Evolutionary conservation across 2,797 vertebrate genomes (phyloP), one percentile per base, ranked within the genome.

Genomic region (Emys orbicularis): DNA sequence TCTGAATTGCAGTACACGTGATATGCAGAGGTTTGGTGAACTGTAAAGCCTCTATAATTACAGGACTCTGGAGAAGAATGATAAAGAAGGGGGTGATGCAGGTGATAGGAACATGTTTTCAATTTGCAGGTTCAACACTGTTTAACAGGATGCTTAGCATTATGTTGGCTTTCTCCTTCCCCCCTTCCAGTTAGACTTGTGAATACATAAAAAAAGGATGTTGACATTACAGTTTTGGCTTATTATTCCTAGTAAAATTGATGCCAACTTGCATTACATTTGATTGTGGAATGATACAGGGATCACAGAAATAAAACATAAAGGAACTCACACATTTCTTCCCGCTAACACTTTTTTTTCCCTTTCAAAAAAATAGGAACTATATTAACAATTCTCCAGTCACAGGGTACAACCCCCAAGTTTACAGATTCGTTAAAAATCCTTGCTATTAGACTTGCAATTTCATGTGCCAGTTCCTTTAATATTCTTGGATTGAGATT

Each of bases 211-310:
- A 44, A 44, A 44, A 44, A 44, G 44, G 44, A 44, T 44, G 44
- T 8, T 44, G 44, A 44, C 61, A 81, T 94, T 95, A 91, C 1
- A 1, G 49, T 87, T 96, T 95, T 79, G 53, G 10, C 53, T 88
- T 95, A 82, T 92, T 95, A 84, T 94, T 96, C 57, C 87, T 92
- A 52, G 88, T 86, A 91, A 94, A 93, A 84, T 52, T 49, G 81
- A 92, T 89, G 88, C 79, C 89, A 94, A 47, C 56, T 92, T 92
- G 83, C 47, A 59, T 94, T 89, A 79, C 3, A 1, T 89, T 90
- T 90, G 84, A 87, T 90, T 91, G 50, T 80, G 31, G 80, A 88
- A 90, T 76, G 88, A 49, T 86, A 81, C 95, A 84, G 10, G 53
- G 19, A 59, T 93, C 25, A 34, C 50, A 49, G 79, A 0, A 1